A percentile compares a stretch with the other conserved stretches of the same genome.
Conservation (phyloP, 2,113 vertebrate genomes). For the Oryzias celebensis region DNA sequence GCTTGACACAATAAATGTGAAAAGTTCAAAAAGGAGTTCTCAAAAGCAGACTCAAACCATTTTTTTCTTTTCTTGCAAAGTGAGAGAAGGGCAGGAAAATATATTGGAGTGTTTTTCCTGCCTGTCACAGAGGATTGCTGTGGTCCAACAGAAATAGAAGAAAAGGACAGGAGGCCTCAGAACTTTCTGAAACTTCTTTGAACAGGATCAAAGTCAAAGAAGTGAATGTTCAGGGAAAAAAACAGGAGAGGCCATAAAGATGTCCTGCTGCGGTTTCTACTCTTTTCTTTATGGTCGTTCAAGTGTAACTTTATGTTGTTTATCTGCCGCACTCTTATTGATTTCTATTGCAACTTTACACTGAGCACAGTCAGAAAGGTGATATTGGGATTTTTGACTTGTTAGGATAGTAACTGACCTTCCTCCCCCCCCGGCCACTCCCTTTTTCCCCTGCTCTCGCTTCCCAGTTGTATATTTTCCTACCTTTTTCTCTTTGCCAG, state of each 20-base stretch:
- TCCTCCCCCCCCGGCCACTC: neutral
- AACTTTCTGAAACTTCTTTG: slow-evolving; percentile 13
- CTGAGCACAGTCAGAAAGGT: slow-evolving; percentile 29
- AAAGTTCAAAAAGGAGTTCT: slow-evolving; percentile 2
- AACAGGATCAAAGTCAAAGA: slow-evolving; percentile 5
- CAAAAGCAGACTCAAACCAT: neutral
- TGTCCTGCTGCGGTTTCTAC: slow-evolving; percentile 4
- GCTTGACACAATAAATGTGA: neutral
- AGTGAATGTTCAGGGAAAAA: neutral
- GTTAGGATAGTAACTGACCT: slow-evolving; percentile 53
- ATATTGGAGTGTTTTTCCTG: slow-evolving; percentile 1
- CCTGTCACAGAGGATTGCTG: slow-evolving; percentile 12
- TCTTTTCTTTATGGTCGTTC: slow-evolving; percentile 1
- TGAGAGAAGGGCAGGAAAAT: slow-evolving; percentile 37
- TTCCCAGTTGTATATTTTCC: slow-evolving; percentile 52
- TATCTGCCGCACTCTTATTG: slow-evolving; percentile 30
- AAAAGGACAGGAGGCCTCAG: neutral
- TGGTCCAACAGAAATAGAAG: slow-evolving; percentile 15
- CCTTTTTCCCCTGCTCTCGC: slow-evolving; percentile 27
- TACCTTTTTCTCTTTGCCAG: slow-evolving; percentile 63
- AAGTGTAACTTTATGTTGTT: slow-evolving; percentile 24
- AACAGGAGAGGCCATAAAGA: slow-evolving; percentile 23
- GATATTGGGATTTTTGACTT: slow-evolving; percentile 55
- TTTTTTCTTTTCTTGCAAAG: slow-evolving; percentile 41
- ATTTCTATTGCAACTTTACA: slow-evolving; percentile 34